Conservation (phyloP, 2,113 vertebrate genomes). For the Etheostoma spectabile region DNA sequence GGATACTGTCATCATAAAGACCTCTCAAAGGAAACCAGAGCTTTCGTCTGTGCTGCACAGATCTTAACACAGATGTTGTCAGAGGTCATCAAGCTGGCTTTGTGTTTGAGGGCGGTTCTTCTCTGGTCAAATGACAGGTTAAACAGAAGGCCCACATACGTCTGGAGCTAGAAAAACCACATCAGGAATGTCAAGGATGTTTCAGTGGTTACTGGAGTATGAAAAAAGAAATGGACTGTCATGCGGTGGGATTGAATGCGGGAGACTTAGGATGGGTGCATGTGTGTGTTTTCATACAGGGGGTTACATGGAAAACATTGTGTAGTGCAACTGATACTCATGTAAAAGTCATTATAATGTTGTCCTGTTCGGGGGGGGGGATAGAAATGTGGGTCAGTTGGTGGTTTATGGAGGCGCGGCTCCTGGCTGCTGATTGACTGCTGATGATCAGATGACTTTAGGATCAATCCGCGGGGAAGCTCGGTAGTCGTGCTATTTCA, state of each 20-base stretch:
- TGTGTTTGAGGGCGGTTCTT: conserved; percentile 22
- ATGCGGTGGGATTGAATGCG: conserved; percentile 33
- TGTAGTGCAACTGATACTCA: conserved; percentile 59
- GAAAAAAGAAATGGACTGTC: conserved; percentile 55
- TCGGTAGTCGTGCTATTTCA: conserved; percentile 35
- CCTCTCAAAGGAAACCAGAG: neutral
- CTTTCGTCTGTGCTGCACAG: neutral
- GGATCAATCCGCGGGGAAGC: conserved; percentile 37
- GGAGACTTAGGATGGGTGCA: conserved; percentile 50
- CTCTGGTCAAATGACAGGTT: conserved; percentile 48
- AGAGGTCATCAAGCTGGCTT: neutral
- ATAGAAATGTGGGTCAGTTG: conserved; percentile 66
- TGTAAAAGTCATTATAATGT: conserved; percentile 68
- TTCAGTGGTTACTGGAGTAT: conserved; percentile 42
- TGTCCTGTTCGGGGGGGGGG: conserved; percentile 12
- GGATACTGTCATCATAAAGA: neutral
- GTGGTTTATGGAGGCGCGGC: conserved; percentile 47
- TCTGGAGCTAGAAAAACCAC: conserved; percentile 54
- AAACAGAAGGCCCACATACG: conserved; percentile 38
- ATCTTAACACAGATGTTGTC: conserved; percentile 29
- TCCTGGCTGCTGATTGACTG: conserved; percentile 49
- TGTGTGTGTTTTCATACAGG: conserved; percentile 18
- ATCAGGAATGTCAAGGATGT: conserved; percentile 31
- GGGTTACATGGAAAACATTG: conserved; percentile 74
- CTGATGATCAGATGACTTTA: conserved; percentile 33